Evolutionary conservation across 1,140 invertebrate genomes (phyloP).

Genomic region (Anagrus nilaparvatae): DNA sequence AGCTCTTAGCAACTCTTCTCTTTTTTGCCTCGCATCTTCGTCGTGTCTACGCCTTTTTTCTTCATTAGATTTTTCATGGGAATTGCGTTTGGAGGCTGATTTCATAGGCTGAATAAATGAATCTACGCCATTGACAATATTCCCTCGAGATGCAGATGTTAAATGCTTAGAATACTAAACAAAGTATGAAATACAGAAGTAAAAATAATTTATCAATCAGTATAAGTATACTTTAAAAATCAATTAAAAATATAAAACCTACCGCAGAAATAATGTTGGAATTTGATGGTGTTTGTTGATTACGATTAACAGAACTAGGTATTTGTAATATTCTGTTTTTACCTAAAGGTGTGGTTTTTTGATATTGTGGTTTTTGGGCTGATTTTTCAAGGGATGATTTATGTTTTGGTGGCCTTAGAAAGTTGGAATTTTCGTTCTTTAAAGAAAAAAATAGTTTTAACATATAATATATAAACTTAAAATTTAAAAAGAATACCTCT

Average conservation of each 20-base stretch:
- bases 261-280: conserved; percentile 16
- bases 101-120: conserved; percentile 28
- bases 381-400: conserved; percentile 17
- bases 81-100: conserved; percentile 22
- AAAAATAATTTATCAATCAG: too few species aligned
- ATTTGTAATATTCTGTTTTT: conserved; percentile 26
- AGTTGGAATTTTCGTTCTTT: conserved; percentile 10
- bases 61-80: conserved; percentile 30
- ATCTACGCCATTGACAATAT: conserved; percentile 29
- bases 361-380: conserved; percentile 12
- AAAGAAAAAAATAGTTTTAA: conserved; percentile 1
- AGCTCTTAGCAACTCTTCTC: conserved; percentile 34
- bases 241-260: conserved; percentile 9
- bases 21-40: conserved; percentile 34
- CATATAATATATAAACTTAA: conserved; percentile 5
- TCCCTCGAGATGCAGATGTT: conserved; percentile 24
- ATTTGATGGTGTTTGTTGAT: conserved; percentile 27
- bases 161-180: conserved; percentile 26
- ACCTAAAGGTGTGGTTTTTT: conserved; percentile 29
- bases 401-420: neutral
- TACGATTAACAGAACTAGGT: conserved; percentile 26
- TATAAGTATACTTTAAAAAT: conserved; percentile 3
- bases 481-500: conserved; percentile 22
- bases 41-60: conserved; percentile 24
- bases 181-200: conserved; percentile 8